Evolutionary conservation across 2,888 invertebrate genomes (phyloP).

Genomic region (Deilephila porcellus): DNA sequence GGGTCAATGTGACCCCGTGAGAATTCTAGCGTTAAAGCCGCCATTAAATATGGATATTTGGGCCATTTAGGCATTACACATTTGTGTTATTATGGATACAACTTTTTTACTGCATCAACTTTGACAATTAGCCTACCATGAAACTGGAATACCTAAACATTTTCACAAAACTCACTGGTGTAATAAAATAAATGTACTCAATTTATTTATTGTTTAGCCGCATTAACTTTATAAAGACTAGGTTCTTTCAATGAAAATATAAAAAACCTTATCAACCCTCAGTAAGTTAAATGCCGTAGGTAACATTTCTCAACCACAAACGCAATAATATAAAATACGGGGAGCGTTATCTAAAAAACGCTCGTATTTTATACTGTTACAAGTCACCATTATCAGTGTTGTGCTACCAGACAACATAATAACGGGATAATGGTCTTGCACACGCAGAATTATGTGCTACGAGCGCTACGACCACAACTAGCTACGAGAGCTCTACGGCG

Average conservation of each 20-base stretch:
- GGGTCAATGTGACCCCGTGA: background rate
- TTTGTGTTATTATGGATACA: background rate
- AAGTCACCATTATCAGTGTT: constrained; percentile 28
- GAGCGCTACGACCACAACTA: constrained; percentile 15
- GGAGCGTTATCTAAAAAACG: constrained; percentile 25
- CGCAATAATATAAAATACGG: background rate
- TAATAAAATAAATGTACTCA: no score
- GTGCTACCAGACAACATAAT: constrained; percentile 40
- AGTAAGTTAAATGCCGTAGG: background rate
- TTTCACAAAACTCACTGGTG: no score
- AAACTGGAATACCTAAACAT: background rate
- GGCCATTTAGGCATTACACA: background rate
- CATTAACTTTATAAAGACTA: no score
- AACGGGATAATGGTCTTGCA: constrained; percentile 45
- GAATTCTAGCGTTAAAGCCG: background rate
- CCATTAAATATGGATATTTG: constrained; percentile 13
- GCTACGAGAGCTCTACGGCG: constrained; percentile 31
- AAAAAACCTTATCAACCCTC: background rate
- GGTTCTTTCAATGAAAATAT: background rate
- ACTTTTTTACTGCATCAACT: background rate
- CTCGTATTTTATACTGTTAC: constrained; percentile 27
- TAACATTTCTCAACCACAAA: background rate
- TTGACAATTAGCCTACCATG: background rate
- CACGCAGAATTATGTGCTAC: constrained; percentile 43
- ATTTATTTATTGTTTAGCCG: no score